Base-by-base conservation (phyloP, 37 sponge, comb jelly and placozoan genomes). In the Spongilla lacustris region DNA sequence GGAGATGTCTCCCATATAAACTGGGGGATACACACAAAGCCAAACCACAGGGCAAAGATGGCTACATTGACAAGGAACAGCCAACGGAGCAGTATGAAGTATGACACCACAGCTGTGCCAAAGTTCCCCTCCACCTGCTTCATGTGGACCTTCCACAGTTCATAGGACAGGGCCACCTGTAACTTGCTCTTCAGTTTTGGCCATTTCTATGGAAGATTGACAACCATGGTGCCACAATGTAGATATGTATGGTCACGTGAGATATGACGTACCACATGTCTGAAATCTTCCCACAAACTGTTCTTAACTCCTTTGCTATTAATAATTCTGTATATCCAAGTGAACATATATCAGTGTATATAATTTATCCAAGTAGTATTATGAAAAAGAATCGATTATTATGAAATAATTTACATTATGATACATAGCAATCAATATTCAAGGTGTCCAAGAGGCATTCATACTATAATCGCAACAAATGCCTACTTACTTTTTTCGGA, bases 81-180 rank as follows among this genome's bases (percentile, higher is more conserved):
- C 87, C 89, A 97, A 25, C 94, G 92, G 29, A 97, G 94, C 83
- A 96, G 96, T 66, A 97, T 74, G 50, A 97, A 97, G 81, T 97
- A 97, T 24, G 98, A 97, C 28, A 97, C 96, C 0, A 96, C 92
- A 10, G 82, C 87, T 26, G 94, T 96, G 25, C 98, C 98, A 84
- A 96, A 96, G 72, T 86, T 87, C 80, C 97, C 97, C 86, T 81
- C 91, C 11, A 95, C 84, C 36, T 87, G 82, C 50, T 96, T 96
- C 89, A 96, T 69, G 74, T 96, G 95, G 14, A 88, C 76, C 24
- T 82, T 83, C 96, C 96, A 96, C 78, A 96, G 89, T 41, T 87
- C 76, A 26, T 68, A 89, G 2, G 87, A 83, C 0, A 67, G 17
- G 14, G 82, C 6, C 2, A 86, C 89, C 36, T 67, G 69, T 74